These are phyloP conservation scores for Nymphalis polychloros DNA, from an alignment of 2,888 invertebrate species.

Conservation along the genomic window DNA sequence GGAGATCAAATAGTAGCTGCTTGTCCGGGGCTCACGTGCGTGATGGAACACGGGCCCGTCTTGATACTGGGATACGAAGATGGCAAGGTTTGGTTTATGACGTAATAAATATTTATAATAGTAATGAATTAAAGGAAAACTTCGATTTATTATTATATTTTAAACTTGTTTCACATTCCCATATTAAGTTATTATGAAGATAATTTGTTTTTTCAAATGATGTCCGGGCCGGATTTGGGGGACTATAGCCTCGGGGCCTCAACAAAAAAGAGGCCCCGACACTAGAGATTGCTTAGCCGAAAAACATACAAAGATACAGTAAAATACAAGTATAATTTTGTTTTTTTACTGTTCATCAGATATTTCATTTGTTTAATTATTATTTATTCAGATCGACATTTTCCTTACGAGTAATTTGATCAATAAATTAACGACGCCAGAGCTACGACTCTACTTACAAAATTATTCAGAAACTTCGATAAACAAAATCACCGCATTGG, in stretches of 20 bases:
- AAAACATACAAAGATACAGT: too few species aligned
- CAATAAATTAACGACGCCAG: constrained; percentile 30
- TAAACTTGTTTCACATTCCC: too few species aligned
- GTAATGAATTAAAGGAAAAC: not conserved
- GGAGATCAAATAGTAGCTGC: constrained; percentile 42
- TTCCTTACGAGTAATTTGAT: constrained; percentile 33
- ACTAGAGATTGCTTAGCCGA: too few species aligned
- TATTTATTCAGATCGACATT: constrained; percentile 45
- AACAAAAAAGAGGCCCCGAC: too few species aligned
- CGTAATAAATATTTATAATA: not conserved
- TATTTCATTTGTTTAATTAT: too few species aligned
- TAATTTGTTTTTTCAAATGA: too few species aligned
- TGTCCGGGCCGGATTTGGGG: too few species aligned
- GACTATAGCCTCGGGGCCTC: too few species aligned
- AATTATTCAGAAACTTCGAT: constrained; percentile 29
- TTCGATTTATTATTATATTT: too few species aligned
- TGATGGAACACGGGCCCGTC: constrained; percentile 52
- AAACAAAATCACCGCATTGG: constrained; percentile 39
- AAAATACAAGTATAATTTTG: too few species aligned
- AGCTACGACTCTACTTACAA: constrained; percentile 39
- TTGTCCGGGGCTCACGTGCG: constrained; percentile 50
- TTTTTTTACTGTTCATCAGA: too few species aligned
- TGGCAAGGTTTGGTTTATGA: constrained; percentile 51
- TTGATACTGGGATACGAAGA: constrained; percentile 55
- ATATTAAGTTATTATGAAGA: too few species aligned